phyloP scores from a whole-genome alignment of 2,113 vertebrate species.

The Kryptolebias marmoratus region DNA sequence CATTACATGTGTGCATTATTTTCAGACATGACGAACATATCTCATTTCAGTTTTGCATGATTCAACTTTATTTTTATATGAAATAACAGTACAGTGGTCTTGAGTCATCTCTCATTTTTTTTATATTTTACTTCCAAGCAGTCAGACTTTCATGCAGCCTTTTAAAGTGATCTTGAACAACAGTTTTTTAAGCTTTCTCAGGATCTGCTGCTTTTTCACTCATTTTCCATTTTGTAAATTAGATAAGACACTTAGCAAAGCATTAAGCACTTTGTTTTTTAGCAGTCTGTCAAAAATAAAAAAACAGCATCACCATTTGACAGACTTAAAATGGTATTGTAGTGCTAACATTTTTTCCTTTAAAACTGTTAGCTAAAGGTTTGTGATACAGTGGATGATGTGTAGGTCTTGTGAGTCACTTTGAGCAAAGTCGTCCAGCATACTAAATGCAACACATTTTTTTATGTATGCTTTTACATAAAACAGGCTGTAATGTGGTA shows the following conservation, averaged over 20 bases:
- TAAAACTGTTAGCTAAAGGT: too few relatives aligned
- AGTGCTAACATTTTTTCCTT: too few relatives aligned
- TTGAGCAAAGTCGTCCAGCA: too few relatives aligned
- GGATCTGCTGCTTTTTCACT: background rate
- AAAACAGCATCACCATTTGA: background rate
- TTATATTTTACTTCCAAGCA: background rate
- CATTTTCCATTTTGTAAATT: background rate
- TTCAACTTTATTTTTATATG: background rate
- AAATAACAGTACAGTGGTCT: background rate
- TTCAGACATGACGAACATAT: too few relatives aligned
- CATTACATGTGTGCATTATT: background rate
- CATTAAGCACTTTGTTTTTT: background rate
- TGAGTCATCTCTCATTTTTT: background rate
- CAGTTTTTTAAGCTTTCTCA: background rate
- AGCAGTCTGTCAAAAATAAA: background rate
- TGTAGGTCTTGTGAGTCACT: too few relatives aligned
- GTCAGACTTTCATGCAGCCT: background rate
- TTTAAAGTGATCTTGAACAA: background rate
- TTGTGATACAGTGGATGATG: background rate
- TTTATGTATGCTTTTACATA: background rate
- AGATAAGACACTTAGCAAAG: background rate
- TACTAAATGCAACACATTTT: background rate
- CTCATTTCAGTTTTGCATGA: background rate
- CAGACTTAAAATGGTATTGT: background rate
- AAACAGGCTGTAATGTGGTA: slow-evolving; percentile 6